These are phyloP conservation scores for Leptinotarsa lineolata DNA, from an alignment of 1,140 invertebrate genomes.

Conservation along the genomic window DNA sequence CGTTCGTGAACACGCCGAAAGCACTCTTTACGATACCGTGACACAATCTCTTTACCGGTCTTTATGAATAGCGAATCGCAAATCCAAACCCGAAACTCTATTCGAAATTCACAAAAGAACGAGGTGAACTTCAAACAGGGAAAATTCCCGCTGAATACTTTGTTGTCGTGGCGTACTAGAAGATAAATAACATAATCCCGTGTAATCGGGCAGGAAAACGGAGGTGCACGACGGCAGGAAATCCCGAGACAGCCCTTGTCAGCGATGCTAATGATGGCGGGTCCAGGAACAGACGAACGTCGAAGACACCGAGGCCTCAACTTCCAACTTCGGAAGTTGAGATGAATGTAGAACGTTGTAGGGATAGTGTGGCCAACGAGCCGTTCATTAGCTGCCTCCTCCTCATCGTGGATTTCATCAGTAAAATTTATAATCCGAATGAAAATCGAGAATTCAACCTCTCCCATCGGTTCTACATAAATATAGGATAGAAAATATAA, in stretches of 20 bases:
- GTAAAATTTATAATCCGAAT: too few species aligned
- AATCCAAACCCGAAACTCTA: background rate
- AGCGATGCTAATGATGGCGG: constrained; percentile 42
- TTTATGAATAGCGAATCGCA: too few species aligned
- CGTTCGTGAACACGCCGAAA: too few species aligned
- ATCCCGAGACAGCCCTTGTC: constrained; percentile 35
- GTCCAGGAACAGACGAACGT: constrained; percentile 42
- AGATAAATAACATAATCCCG: too few species aligned
- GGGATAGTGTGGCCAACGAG: background rate
- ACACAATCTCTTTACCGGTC: too few species aligned
- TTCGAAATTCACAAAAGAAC: background rate
- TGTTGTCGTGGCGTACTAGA: too few species aligned
- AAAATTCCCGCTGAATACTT: too few species aligned
- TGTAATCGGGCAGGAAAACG: background rate
- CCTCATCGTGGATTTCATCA: too few species aligned
- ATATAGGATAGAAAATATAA: too few species aligned
- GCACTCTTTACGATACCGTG: too few species aligned
- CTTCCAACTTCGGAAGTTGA: background rate
- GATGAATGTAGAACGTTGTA: background rate
- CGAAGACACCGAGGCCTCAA: constrained; percentile 13
- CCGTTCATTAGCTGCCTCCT: background rate
- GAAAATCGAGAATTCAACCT: too few species aligned
- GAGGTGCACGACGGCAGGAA: constrained; percentile 7
- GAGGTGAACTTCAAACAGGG: background rate
- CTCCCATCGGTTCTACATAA: too few species aligned